Percentiles rank a stretch among this genome's conserved stretches.
Evolutionary conservation across 2,113 vertebrate genomes (phyloP).

Genomic region (Pelecanus crispus): DNA sequence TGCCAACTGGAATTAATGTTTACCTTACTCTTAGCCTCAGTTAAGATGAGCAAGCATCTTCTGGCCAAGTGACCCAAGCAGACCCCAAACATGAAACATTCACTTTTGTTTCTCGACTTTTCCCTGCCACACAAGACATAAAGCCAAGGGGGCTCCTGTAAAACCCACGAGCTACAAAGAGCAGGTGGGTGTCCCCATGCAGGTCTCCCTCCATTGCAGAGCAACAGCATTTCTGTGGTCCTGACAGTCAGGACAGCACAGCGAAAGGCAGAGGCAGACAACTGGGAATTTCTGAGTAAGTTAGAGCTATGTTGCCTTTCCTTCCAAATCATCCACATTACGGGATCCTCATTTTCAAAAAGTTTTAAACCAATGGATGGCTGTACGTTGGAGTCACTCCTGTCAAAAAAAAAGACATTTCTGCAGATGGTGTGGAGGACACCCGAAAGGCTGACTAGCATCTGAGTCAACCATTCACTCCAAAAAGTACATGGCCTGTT

Average conservation of each 20-base stretch:
- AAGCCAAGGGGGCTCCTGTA: not conserved
- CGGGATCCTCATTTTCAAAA: not conserved
- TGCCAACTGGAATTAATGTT: conserved; percentile 23
- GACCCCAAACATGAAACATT: not conserved
- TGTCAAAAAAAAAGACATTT: not conserved
- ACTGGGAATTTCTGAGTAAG: not conserved
- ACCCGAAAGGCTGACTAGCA: not conserved
- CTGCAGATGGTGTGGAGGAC: not conserved
- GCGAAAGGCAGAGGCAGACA: not conserved
- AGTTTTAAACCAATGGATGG: not conserved
- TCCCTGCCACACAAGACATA: not conserved
- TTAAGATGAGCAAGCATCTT: not conserved
- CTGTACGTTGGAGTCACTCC: not conserved
- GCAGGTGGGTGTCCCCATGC: too few relatives aligned
- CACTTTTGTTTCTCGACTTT: not conserved
- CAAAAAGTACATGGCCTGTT: not conserved
- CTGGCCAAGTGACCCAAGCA: not conserved
- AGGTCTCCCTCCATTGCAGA: not conserved
- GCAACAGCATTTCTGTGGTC: not conserved
- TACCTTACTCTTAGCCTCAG: not conserved
- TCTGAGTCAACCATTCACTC: not conserved
- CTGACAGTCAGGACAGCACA: not conserved
- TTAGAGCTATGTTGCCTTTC: not conserved
- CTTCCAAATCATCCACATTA: not conserved
- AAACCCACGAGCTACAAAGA: not conserved